Evolutionary conservation across 2,888 invertebrate genomes (phyloP), one percentile per base, ranked within the genome.

Genomic region (Lasioglossum calceatum): DNA sequence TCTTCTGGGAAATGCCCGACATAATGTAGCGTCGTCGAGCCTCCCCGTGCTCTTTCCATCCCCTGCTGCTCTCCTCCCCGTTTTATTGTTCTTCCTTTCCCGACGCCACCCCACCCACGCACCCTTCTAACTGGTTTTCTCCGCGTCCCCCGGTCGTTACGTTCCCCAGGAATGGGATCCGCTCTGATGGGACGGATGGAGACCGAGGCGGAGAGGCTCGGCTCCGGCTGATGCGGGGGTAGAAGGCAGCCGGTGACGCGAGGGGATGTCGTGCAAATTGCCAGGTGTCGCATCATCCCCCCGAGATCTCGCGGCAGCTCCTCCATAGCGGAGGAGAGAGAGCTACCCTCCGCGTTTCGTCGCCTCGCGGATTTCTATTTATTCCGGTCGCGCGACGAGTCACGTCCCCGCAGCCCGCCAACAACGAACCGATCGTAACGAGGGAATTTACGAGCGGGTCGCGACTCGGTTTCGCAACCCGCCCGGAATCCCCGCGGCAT

Each of bases 1-100:
- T 91, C 91, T 91, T 92, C 89, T 82, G 80, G 90, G 85, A 90
- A 91, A 91, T 90, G 88, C 91, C 88, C 84, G 87, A 88, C 91
- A 86, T 91, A 91, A 91, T 90, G 90, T 91, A 91, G 81, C 87
- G 78, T 77, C 86, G 82, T 86, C 89, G 88, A 81, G 84, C 77
- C 81, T 79, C 39, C 58, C 27, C 77, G 74, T 71, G 72, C 61
- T 58, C 76, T 39, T 23, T 36, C 71, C 27, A 32, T 50, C 67
- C 32, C 73, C 44, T n/a, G 75, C 32, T 7, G 16, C 12, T 14
- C 27, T 7, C 27, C 32, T 32, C 32, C 16, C 74, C 64, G 77
- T 81, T 82, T 79, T 87, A 83, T 76, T 84, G 85, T 89, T 84
- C 77, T 87, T 81, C 82, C 61, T 76, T 61, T 36, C 23, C 32